Evolutionary conservation across 2,113 vertebrate genomes (phyloP).

Genomic region (Leptocoma aspasia): DNA sequence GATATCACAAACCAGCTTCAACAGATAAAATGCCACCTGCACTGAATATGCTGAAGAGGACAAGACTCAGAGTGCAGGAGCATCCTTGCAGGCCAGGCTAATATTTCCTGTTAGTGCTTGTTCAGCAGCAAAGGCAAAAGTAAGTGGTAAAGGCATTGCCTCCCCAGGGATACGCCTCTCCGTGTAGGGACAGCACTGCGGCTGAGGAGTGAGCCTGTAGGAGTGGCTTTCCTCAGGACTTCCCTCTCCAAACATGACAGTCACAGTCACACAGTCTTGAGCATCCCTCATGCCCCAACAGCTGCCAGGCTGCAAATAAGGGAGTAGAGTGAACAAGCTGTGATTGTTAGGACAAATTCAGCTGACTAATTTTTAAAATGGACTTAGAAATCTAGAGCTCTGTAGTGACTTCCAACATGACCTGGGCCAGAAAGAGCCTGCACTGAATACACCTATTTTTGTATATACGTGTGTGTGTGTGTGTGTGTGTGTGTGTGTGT

Average conservation of each 20-base stretch:
- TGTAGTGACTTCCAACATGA: not conserved
- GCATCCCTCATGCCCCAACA: not conserved
- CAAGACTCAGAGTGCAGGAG: not conserved
- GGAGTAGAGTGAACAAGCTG: not conserved
- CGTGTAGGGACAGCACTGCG: accelerated
- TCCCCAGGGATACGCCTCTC: accelerated
- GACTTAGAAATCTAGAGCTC: not conserved
- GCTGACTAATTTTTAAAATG: not conserved
- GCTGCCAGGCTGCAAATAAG: not conserved
- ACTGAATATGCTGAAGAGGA: not conserved
- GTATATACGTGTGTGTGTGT: accelerated
- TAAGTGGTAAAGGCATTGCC: not conserved
- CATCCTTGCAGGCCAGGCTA: not conserved
- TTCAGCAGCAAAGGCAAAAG: not conserved
- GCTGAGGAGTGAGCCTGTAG: not conserved
- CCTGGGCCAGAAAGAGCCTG: not conserved
- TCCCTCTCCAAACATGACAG: not conserved
- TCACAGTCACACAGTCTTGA: not conserved
- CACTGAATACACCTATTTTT: not conserved
- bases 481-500: not conserved
- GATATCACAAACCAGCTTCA: not conserved
- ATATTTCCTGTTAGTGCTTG: not conserved
- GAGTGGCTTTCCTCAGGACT: not conserved
- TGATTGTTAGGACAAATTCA: not conserved
- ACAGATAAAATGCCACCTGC: not conserved